Conservation (phyloP, 2,797 vertebrate species). For the Anguilla anguilla region DNA sequence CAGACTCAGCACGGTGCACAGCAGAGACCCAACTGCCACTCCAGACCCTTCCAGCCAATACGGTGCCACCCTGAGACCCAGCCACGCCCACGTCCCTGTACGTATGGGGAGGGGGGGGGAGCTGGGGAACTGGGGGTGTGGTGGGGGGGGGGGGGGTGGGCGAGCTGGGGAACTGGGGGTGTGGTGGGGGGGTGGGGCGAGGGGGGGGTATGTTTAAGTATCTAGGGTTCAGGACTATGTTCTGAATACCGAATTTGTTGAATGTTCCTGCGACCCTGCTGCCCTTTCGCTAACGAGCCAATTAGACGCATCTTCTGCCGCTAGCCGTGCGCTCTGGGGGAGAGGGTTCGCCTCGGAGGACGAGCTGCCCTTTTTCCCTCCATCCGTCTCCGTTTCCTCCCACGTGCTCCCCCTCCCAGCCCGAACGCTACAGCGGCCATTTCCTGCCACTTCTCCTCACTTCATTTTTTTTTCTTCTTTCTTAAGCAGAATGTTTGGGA, state of each 20-base stretch:
- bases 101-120: conserved; percentile 61
- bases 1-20: conserved; percentile 45
- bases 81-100: conserved; percentile 67
- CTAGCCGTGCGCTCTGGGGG: no score
- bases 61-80: conserved; percentile 77
- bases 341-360: neutral
- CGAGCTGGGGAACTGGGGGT: conserved; percentile 49
- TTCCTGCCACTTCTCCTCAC: neutral
- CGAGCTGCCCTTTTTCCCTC: neutral
- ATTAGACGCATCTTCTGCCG: neutral
- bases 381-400: neutral
- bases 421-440: neutral
- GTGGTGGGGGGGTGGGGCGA: conserved; percentile 44
- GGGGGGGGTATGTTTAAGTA: neutral
- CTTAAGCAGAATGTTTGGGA: neutral
- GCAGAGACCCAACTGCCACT: conserved; percentile 56
- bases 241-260: neutral
- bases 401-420: neutral
- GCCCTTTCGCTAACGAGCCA: conserved; percentile 2
- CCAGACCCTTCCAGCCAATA: conserved; percentile 72
- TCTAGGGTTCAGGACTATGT: neutral
- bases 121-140: conserved; percentile 55
- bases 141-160: conserved; percentile 17
- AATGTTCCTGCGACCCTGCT: neutral
- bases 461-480: neutral